These are phyloP conservation scores for Chascanopsetta lugubris DNA, from an alignment of 2,113 vertebrate genomes.

Conservation along the genomic window DNA sequence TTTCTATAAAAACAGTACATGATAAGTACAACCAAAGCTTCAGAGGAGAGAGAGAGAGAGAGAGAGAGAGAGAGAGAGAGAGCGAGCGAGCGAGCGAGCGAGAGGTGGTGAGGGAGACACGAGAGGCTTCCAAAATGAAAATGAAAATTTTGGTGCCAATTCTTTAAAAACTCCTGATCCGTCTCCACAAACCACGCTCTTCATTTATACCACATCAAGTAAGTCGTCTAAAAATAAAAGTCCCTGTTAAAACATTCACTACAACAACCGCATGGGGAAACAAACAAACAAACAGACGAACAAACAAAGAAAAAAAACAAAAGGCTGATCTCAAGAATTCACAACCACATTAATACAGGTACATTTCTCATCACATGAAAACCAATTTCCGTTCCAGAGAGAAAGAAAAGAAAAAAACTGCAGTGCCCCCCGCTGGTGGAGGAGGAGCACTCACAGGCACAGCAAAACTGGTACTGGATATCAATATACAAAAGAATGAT, in stretches of 20 bases:
- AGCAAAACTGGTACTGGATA: conserved; percentile 81
- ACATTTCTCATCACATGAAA: conserved; percentile 79
- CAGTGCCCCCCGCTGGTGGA: conserved; percentile 49
- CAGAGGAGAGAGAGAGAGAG: conserved; percentile 64
- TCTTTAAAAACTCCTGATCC: conserved; percentile 53
- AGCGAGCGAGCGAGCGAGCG: too few species aligned
- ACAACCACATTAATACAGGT: conserved; percentile 84
- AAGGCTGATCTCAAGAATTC: conserved; percentile 80
- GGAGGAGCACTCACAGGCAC: conserved; percentile 76
- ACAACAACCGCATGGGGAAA: conserved; percentile 71
- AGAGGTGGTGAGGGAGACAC: conserved; percentile 57
- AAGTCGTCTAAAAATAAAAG: conserved; percentile 68
- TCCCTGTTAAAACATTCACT: conserved; percentile 81
- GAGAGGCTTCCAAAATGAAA: conserved; percentile 52
- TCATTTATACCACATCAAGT: conserved; percentile 77
- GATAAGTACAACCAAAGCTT: conserved; percentile 78
- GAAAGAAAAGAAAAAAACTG: conserved; percentile 62
- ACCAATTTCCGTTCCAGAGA: conserved; percentile 52
- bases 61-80: conserved; percentile 54
- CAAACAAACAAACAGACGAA: conserved; percentile 40
- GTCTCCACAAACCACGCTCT: conserved; percentile 70
- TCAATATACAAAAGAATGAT: conserved; percentile 81
- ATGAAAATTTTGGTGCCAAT: conserved; percentile 58
- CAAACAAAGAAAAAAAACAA: conserved; percentile 51
- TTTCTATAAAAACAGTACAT: conserved; percentile 72